phyloP scores from a whole-genome alignment of 2,113 vertebrate species.

The Sclerurus mexicanus region DNA sequence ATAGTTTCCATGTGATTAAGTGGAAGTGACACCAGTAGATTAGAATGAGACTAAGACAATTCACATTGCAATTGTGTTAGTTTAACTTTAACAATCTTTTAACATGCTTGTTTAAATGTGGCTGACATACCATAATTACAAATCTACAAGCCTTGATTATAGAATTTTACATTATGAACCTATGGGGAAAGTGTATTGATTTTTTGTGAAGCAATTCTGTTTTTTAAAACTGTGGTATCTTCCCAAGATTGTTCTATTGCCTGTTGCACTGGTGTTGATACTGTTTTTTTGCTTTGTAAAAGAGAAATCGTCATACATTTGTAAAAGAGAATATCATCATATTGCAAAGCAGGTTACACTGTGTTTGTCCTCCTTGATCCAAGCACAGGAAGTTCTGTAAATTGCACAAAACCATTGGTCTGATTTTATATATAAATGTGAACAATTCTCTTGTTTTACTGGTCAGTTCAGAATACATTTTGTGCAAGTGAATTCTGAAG shows the following conservation, averaged over 20 bases:
- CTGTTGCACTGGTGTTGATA: background rate
- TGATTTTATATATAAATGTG: background rate
- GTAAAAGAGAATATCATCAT: background rate
- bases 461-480: background rate
- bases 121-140: slow-evolving; percentile 89
- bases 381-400: background rate
- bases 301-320: too few species aligned
- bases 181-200: slow-evolving; percentile 80
- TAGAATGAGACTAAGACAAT: slow-evolving; percentile 96
- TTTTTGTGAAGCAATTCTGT: slow-evolving; percentile 66
- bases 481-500: background rate
- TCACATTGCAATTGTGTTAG: slow-evolving; percentile 95
- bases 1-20: slow-evolving; percentile 85
- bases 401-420: background rate
- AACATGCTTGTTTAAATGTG: slow-evolving; percentile 92
- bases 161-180: slow-evolving; percentile 84
- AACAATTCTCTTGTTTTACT: background rate
- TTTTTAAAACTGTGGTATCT: slow-evolving; percentile 55
- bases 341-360: background rate
- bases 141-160: slow-evolving; percentile 86
- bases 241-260: slow-evolving; percentile 48
- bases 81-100: slow-evolving; percentile 90
- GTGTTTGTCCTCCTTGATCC: background rate
- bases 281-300: background rate
- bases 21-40: slow-evolving; percentile 94